These are phyloP conservation scores for Caretta caretta DNA, from an alignment of 2,113 vertebrate genomes.

Conservation along the genomic window DNA sequence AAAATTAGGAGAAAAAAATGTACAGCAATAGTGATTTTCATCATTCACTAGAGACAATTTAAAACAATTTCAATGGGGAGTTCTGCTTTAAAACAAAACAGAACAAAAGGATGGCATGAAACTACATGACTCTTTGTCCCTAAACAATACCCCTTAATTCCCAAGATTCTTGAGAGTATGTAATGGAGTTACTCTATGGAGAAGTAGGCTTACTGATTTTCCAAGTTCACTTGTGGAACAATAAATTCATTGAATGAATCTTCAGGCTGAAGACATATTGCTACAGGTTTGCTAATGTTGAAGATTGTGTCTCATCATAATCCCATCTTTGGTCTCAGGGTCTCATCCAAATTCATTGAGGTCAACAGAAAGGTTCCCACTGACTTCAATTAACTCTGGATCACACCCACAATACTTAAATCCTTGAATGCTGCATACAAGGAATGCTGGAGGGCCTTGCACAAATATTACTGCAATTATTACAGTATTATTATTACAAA, in stretches of 20 bases:
- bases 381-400: neutral
- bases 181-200: neutral
- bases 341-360: no score
- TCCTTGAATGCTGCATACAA: neutral
- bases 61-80: neutral
- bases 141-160: neutral
- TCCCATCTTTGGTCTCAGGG: neutral
- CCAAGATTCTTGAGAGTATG: neutral
- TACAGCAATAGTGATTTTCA: neutral
- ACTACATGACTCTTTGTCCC: fast-evolving
- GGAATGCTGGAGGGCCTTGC: neutral
- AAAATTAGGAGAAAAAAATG: neutral
- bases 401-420: neutral
- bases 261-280: neutral
- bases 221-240: neutral
- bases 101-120: neutral
- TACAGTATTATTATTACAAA: no score
- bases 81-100: neutral
- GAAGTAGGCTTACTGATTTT: neutral
- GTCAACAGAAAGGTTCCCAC: neutral
- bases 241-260: neutral
- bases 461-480: neutral
- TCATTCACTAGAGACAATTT: neutral
- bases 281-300: neutral
- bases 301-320: neutral